Evolutionary conservation across 2,113 vertebrate genomes (phyloP).

Genomic region (Ctenomys sociabilis): DNA sequence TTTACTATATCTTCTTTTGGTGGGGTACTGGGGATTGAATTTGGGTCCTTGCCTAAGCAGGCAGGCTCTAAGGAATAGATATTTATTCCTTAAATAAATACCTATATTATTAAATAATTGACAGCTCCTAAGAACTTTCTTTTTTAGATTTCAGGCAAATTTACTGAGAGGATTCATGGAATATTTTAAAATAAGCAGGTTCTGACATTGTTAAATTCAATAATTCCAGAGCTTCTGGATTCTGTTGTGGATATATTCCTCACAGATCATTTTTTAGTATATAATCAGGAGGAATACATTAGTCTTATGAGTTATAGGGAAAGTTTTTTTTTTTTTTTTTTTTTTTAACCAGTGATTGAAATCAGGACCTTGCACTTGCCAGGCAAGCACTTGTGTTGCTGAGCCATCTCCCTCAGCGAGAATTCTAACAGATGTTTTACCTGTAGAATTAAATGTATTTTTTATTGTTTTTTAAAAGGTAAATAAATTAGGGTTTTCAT

Average conservation of each 20-base stretch:
- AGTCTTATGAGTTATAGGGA: not conserved
- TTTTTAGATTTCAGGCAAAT: not conserved
- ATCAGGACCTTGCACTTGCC: no score
- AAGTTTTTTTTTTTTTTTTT: not conserved
- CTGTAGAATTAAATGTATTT: conserved; percentile 37
- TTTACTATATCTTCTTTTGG: not conserved
- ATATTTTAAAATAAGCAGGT: not conserved
- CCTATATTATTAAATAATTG: not conserved
- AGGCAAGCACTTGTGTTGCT: no score
- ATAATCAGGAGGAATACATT: not conserved
- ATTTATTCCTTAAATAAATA: conserved; percentile 13
- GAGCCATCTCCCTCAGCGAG: not conserved
- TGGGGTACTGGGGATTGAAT: not conserved
- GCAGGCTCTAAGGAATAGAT: no score
- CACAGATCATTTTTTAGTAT: not conserved
- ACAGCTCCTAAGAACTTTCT: not conserved
- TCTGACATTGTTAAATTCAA: conserved; percentile 20
- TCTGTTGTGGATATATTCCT: not conserved
- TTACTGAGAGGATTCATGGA: not conserved
- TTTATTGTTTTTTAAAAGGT: conserved; percentile 43
- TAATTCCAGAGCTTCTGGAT: not conserved
- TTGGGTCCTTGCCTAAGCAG: not conserved
- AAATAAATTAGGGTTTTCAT: conserved; percentile 21
- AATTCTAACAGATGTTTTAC: not conserved
- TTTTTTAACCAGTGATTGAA: no score